Base-by-base conservation (phyloP, 1,140 invertebrate species). In the Calliopsis andreniformis region DNA sequence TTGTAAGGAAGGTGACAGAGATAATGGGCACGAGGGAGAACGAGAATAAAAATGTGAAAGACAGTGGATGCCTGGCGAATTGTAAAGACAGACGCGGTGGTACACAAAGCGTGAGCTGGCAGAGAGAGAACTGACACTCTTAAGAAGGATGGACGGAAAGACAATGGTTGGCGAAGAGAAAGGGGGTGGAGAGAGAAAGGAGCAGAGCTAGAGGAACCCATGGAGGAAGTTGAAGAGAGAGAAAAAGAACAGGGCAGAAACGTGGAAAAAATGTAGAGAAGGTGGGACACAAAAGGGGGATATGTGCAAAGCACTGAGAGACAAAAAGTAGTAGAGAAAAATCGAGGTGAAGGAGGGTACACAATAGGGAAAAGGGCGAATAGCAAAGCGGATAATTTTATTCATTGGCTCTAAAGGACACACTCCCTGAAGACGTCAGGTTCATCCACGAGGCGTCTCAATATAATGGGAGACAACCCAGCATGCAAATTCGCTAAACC, bases 21-120 rank as follows among this genome's bases (percentile, higher is more conserved):
- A 75, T 75, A 75, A 75, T 58, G 51, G 39, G 39, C 42, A 23
- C 30, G 71, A 67, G 39, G 16, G 39, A 35, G 71, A 67, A 32
- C 14, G 59, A 28, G 68, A 59, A 62, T 55, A 79, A 76, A 73
- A 75, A 79, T 66, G 71, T 68, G 78, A 76, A 69, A 79, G 76
- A 68, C 72, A 63, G 73, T 69, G 78, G 62, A 58, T 39, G 43
- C 35, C 71, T 68, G 72, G 35, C 53, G 72, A 79, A 79, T 68
- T 63, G 53, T 76, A 79, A 69, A 79, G 72, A 67, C 72, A 63
- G 63, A 43, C 73, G 53, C 64, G 53, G 55, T 61, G 73, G 66
- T 67, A 67, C 51, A 75, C 71, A 75, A 75, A 75, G 63, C 43
- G 28, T 32, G 16, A 55, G 70, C 70, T 73, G 72, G 32, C 66